These are phyloP conservation scores for Oenanthe oenanthe DNA, from an alignment of 2,113 vertebrate species.

Conservation along the genomic window DNA sequence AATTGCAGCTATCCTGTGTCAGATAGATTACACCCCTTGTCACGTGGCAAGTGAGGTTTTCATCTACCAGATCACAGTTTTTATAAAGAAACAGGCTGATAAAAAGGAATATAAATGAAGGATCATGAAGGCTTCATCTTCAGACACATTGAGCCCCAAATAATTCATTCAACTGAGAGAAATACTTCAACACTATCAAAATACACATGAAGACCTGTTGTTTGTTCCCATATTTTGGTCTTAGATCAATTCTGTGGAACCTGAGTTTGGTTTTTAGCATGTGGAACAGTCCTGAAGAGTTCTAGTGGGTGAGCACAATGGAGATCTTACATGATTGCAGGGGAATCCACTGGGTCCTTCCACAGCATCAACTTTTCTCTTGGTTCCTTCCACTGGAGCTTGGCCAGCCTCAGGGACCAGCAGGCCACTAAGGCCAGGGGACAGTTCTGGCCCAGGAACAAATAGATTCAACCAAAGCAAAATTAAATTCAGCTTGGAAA, in stretches of 20 bases:
- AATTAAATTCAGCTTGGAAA: not conserved
- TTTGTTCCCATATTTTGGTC: not conserved
- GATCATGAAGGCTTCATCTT: not conserved
- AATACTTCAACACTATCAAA: not conserved
- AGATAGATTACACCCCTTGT: constrained; percentile 21
- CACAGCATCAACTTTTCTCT: not conserved
- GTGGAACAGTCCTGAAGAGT: not conserved
- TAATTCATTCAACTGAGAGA: not conserved
- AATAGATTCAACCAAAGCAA: not conserved
- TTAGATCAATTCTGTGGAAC: not conserved
- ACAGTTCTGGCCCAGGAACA: not conserved
- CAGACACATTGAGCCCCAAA: not conserved
- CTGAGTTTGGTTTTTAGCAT: not conserved
- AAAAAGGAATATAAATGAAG: not conserved
- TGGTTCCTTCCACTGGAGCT: not conserved
- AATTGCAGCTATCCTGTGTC: constrained; percentile 21
- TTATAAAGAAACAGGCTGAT: not conserved
- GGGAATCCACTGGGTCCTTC: not conserved
- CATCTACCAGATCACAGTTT: not conserved
- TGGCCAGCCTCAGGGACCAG: not conserved
- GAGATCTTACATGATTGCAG: not conserved
- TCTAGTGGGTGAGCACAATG: not conserved
- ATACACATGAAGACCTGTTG: not conserved
- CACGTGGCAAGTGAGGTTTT: not conserved
- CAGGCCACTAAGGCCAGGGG: not conserved